phyloP scores from a whole-genome alignment of 37 sponge, comb jelly and placozoan genomes.

The Tethya wilhelma region DNA sequence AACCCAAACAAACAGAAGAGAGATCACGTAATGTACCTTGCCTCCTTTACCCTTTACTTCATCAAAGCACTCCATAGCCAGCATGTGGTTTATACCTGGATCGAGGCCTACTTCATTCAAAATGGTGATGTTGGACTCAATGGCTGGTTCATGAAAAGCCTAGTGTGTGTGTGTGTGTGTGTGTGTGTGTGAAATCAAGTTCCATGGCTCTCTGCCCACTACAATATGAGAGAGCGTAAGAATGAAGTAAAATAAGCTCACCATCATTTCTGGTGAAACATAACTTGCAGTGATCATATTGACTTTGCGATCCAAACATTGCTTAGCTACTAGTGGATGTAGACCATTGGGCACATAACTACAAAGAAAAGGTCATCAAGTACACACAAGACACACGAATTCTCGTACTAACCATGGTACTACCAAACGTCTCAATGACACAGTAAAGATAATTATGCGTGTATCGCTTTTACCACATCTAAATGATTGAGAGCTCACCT shows the following conservation, averaged over 20 bases:
- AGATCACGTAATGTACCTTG: conserved; percentile 61
- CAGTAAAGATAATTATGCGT: too few species aligned
- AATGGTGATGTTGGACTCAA: conserved; percentile 69
- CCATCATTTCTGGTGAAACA: conserved; percentile 64
- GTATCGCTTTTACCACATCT: too few species aligned
- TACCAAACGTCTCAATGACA: too few species aligned
- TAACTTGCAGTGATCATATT: conserved; percentile 96
- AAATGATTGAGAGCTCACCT: conserved; percentile 70
- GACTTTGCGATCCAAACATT: conserved; percentile 68
- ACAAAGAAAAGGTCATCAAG: neutral
- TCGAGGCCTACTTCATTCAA: conserved; percentile 96
- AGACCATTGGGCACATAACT: conserved; percentile 84
- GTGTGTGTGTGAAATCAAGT: too few species aligned
- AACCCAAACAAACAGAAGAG: neutral
- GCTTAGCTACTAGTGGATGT: conserved; percentile 83
- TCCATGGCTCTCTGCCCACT: too few species aligned
- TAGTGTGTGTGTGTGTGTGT: neutral
- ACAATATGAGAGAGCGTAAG: too few species aligned
- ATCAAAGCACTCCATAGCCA: conserved; percentile 91
- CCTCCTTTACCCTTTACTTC: conserved; percentile 82
- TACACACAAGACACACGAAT: too few species aligned
- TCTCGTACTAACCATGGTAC: too few species aligned
- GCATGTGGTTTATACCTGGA: conserved; percentile 98
- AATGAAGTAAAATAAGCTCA: neutral
- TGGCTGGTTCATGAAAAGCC: conserved; percentile 53